These are phyloP conservation scores for Chaenodraco wilsoni DNA, from an alignment of 2,797 vertebrate species.

Conservation along the genomic window DNA sequence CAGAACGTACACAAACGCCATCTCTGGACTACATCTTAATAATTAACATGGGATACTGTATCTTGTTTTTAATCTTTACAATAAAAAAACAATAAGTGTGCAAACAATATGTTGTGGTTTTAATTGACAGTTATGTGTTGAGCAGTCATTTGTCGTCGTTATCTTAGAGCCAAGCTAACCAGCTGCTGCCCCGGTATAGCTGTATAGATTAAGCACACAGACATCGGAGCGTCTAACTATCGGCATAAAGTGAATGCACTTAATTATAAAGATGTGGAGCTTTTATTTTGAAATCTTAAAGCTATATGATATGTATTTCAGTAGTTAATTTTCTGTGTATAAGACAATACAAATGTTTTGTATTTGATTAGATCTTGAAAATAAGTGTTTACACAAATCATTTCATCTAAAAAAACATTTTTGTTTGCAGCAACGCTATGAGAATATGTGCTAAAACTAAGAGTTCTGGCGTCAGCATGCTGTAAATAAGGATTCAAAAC, in stretches of 20 bases:
- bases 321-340: not conserved
- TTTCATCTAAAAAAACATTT: conserved; percentile 7
- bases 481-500: conserved; percentile 45
- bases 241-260: not conserved
- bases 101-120: no score
- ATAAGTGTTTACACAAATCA: conserved; percentile 3
- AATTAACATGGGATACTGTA: no score
- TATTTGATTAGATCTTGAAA: conserved; percentile 12
- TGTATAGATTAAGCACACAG: no score
- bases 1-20: no score
- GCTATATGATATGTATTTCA: not conserved
- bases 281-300: not conserved
- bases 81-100: no score
- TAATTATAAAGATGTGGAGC: not conserved
- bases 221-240: no score
- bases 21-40: no score
- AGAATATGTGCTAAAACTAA: conserved; percentile 12
- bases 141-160: no score
- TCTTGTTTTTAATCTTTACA: no score
- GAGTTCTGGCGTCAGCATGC: conserved; percentile 18
- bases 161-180: not conserved
- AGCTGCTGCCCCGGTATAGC: not conserved
- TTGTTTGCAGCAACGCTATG: conserved; percentile 17
- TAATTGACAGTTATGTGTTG: no score
- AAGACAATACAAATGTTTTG: conserved; percentile 2